Conservation (phyloP, 1,140 invertebrate genomes). For the fruit fly (Drosophila melanogaster) region Release_6_plus_ISO1_MT NT_033779.5:18801001-18801500, state of each 20-base stretch:
- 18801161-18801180: slow-evolving; percentile 45
- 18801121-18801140: slow-evolving; percentile 47
- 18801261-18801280: slow-evolving; percentile 49
- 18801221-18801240: not conserved
- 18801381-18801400: slow-evolving; percentile 49
- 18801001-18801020: slow-evolving; percentile 58
- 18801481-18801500: not conserved
- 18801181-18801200: slow-evolving; percentile 66
- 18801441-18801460: slow-evolving; percentile 16
- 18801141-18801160: slow-evolving; percentile 43
- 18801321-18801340: slow-evolving; percentile 31
- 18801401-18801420: slow-evolving; percentile 68
- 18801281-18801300: slow-evolving; percentile 63
- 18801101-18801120: slow-evolving; percentile 45
- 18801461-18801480: slow-evolving; percentile 40
- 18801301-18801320: slow-evolving; percentile 71
- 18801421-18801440: slow-evolving; percentile 28
- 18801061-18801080: slow-evolving; percentile 77
- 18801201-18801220: slow-evolving; percentile 42
- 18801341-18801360: slow-evolving; percentile 1
- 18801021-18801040: slow-evolving; percentile 59
- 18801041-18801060: slow-evolving; percentile 60
- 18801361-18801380: slow-evolving; percentile 14
- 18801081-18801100: slow-evolving; percentile 52
- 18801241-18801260: slow-evolving; percentile 9